Base-by-base conservation (phyloP, 2,888 invertebrate genomes). In the Orthonychiurus folsomi region DNA sequence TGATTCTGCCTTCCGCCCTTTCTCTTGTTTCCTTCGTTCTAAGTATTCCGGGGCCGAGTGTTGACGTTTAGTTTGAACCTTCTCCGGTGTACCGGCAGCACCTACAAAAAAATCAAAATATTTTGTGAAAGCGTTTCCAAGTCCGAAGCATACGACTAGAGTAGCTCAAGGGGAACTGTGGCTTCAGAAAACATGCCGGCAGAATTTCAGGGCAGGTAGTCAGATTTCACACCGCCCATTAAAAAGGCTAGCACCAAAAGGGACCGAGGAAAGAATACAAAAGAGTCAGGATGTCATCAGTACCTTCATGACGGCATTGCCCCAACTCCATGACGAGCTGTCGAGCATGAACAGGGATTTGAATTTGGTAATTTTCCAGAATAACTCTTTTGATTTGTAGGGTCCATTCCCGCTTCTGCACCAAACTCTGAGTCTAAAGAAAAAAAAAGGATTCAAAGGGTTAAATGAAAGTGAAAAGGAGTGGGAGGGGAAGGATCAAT, bases 291-390 rank as follows among this genome's bases (percentile, higher is more conserved):
- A n/a, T n/a, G n/a, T 52, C 21, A 52, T 23, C 20, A 21, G 52
- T 12, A 85, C 85, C 85, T 74, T 85, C 85, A 71, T 83, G 84
- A 75, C 84, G 83, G 61, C 60, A 62, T 76, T 89, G 89, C 53
- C 90, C 90, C 2, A 92, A 81, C 76, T 89, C 86, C 85, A 93
- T 89, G 56, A 95, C 91, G 60, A 95, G 81, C 75, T 93, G 92
- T 73, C 91, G 85, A 20, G 94, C 95, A 75, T 93, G 93, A 61
- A 86, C 88, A n/a, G 95, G 95, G 75, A 96, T 95, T 69, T 89
- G 90, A 0, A 88, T 90, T 67, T 86, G 87, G 78, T 92, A 94
- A 79, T 93, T 94, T 77, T 95, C 94, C 72, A 96, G 80, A 76
- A 96, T 94, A 48, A 93, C 92, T 78, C 92, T 82, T 75, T 88